Base-by-base conservation (phyloP, 2,888 invertebrate genomes). In the Microctonus brassicae region DNA sequence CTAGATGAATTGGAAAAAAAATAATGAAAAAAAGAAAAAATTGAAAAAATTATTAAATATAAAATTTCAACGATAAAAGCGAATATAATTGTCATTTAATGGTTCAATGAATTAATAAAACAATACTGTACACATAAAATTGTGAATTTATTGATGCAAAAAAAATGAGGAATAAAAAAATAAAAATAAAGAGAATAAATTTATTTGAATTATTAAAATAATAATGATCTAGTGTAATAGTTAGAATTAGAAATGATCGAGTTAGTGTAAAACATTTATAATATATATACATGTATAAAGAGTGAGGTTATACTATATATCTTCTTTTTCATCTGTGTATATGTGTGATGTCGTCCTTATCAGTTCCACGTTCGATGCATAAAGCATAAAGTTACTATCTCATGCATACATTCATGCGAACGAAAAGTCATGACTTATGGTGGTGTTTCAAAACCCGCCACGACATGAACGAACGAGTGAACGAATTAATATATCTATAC, bases 371-470 rank as follows among this genome's bases (percentile, higher is more conserved):
- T 84, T 84, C 83, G 84, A 86, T 86, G 83, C 84, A 86, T 87
- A 84, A 86, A 85, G 85, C 85, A 85, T 84, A 83, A 86, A 87
- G 86, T 86, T 87, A 80, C 79, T 85, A 84, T 86, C 85, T 86
- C 86, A 86, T 86, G 84, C 84, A 86, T 86, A 84, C 82, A 86
- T 86, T 86, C 84, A 84, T 86, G 81, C 76, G 80, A 79, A 81
- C 47, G 47, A 79, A 78, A 81, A 81, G 77, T 81, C 83, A 83
- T 86, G 83, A 86, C 82, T 85, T 86, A 85, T 82, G 81, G 76
- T 75, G 74, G 77, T 77, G 47, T 47, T 47, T 47, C 20, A n/a
- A n/a, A 47, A 47, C 17, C 73, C 36, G 73, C 55, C 55, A n/a
- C n/a, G n/a, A 67, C 55, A 71, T 71, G 62, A 47, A 47, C n/a